Evolutionary conservation across 2,113 vertebrate genomes (phyloP).

Genomic region (Colinus virginianus): DNA sequence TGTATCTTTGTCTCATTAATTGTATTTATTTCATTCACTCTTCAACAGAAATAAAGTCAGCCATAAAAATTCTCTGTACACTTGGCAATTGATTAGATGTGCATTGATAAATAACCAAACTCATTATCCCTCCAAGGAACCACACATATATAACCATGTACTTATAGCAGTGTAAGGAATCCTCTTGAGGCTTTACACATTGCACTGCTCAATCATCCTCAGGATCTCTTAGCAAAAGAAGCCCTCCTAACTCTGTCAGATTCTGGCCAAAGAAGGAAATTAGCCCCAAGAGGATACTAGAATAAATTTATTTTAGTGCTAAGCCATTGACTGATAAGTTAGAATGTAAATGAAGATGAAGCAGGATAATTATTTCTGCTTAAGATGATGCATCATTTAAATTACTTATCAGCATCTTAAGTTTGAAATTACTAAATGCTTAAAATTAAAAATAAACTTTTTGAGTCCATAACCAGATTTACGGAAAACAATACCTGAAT

Average conservation of each 20-base stretch:
- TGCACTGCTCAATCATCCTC: not conserved
- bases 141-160: not conserved
- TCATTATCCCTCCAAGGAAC: not conserved
- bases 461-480: not conserved
- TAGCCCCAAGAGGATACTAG: not conserved
- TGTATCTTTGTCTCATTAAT: not conserved
- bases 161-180: not conserved
- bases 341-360: constrained; percentile 29
- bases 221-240: not conserved
- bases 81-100: not conserved
- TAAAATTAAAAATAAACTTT: not conserved
- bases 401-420: constrained; percentile 4
- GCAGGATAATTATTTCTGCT: constrained; percentile 26
- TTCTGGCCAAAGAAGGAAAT: not conserved
- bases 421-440: not conserved
- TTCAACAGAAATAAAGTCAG: not conserved
- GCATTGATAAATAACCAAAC: not conserved
- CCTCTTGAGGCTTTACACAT: not conserved
- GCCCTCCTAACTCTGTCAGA: not conserved
- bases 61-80: not conserved
- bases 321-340: not conserved
- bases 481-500: not conserved
- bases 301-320: not conserved
- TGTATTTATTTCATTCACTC: not conserved
- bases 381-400: constrained; percentile 26